Conservation (phyloP, 53 echinoderm and acorn worm genomes). For the Glandiceps talaboti region DNA sequence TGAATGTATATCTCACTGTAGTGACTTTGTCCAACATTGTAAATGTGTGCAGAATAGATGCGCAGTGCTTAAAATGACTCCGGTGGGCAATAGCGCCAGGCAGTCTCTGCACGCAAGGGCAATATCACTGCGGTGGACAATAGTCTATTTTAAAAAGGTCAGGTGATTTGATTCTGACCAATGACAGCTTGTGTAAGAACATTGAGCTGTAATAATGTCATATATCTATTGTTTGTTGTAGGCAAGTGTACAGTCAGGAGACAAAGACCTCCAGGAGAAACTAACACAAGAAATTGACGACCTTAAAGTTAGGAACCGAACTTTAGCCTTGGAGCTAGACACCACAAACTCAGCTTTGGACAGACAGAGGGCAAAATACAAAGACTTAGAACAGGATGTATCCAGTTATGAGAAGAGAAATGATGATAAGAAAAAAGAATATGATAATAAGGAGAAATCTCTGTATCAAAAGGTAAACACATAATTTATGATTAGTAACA, state of each 20-base stretch:
- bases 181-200: too few relatives aligned
- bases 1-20: too few relatives aligned
- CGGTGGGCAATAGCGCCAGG: too few relatives aligned
- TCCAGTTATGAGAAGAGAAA: constrained; percentile 55
- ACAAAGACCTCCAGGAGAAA: constrained; percentile 24
- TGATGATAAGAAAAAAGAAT: not conserved
- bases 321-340: constrained; percentile 36
- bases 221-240: not conserved
- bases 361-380: constrained; percentile 58
- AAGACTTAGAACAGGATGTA: constrained; percentile 52
- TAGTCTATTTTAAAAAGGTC: too few relatives aligned
- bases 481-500: too few relatives aligned
- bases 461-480: not conserved
- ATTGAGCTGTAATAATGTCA: too few relatives aligned
- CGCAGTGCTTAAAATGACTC: too few relatives aligned
- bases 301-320: constrained; percentile 22
- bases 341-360: constrained; percentile 59
- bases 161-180: too few relatives aligned
- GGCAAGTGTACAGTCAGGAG: constrained; percentile 10
- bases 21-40: too few relatives aligned
- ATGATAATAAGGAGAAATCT: not conserved
- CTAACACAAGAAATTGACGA: constrained; percentile 23
- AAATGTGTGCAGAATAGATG: too few relatives aligned
- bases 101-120: too few relatives aligned
- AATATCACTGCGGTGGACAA: too few relatives aligned